phyloP scores from a whole-genome alignment of 1,140 invertebrate genomes.

The Atta cephalotes region DNA sequence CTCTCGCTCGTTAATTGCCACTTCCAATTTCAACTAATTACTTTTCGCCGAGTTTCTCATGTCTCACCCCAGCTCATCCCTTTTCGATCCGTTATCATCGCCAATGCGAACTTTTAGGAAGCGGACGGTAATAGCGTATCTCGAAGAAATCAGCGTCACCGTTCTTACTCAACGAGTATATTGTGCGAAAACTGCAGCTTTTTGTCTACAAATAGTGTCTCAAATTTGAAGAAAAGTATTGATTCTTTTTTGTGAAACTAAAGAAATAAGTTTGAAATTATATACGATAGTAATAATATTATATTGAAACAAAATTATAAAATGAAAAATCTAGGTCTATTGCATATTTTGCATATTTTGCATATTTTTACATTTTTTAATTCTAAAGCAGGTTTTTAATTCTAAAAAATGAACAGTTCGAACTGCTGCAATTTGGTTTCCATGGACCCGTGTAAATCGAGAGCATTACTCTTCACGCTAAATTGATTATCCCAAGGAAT shows the following conservation, averaged over 20 bases:
- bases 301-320: constrained; percentile 11
- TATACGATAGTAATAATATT: not conserved
- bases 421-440: not conserved
- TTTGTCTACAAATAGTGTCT: not conserved
- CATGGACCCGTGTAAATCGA: not conserved
- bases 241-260: not conserved
- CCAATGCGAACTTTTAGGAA: constrained; percentile 29
- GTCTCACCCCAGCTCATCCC: not conserved
- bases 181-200: not conserved
- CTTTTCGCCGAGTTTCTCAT: constrained; percentile 68
- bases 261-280: not conserved
- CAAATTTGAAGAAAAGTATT: not conserved
- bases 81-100: constrained; percentile 50
- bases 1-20: constrained; percentile 69
- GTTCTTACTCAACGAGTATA: constrained; percentile 5
- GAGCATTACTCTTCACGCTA: constrained; percentile 18
- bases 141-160: constrained; percentile 22
- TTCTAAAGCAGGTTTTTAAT: no score
- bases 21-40: constrained; percentile 78
- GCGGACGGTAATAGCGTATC: constrained; percentile 48
- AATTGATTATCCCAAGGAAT: constrained; percentile 16
- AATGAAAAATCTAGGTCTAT: not conserved
- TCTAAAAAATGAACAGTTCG: not conserved
- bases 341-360: not conserved
- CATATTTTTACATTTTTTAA: not conserved